A percentile compares a stretch with the other conserved stretches of the same genome.
Evolutionary conservation across 2,888 invertebrate genomes (phyloP).

Genomic region (Salpingus planirostris): DNA sequence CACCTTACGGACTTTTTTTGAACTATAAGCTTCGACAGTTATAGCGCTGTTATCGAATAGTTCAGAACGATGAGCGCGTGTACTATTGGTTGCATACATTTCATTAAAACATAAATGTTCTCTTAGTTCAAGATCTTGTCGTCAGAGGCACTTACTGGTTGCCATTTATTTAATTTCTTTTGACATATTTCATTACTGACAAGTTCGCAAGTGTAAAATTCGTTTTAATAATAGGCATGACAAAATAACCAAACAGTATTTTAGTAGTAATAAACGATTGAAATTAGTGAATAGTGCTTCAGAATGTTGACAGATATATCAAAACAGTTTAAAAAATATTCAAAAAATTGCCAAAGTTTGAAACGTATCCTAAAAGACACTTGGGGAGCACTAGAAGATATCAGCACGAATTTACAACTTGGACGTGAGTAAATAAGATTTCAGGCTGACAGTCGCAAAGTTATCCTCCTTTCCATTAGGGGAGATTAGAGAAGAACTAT

Average conservation of each 20-base stretch:
- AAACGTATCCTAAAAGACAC: slow-evolving; percentile 37
- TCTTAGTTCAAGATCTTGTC: no score
- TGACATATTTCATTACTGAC: not conserved
- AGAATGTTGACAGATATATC: slow-evolving; percentile 30
- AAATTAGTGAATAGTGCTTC: slow-evolving; percentile 5
- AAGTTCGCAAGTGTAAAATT: not conserved
- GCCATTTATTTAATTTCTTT: no score
- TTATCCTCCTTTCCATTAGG: slow-evolving; percentile 22
- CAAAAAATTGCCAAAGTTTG: slow-evolving; percentile 34
- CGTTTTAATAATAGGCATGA: slow-evolving; percentile 9
- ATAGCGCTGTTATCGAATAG: no score
- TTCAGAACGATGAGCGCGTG: no score
- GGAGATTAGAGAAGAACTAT: slow-evolving; percentile 34
- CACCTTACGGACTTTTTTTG: no score
- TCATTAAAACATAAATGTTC: no score
- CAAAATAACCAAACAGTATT: slow-evolving; percentile 12
- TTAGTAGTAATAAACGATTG: slow-evolving; percentile 6
- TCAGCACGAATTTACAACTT: slow-evolving; percentile 32
- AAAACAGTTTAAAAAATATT: slow-evolving; percentile 37
- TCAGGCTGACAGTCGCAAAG: no score
- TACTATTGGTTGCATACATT: no score
- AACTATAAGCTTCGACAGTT: no score
- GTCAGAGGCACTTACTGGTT: no score
- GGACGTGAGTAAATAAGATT: slow-evolving; percentile 31
- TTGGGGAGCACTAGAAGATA: slow-evolving; percentile 34